Evolutionary conservation across 2,797 vertebrate genomes (phyloP), one percentile per base, ranked within the genome.

Genomic region (Acanthurus tractus): DNA sequence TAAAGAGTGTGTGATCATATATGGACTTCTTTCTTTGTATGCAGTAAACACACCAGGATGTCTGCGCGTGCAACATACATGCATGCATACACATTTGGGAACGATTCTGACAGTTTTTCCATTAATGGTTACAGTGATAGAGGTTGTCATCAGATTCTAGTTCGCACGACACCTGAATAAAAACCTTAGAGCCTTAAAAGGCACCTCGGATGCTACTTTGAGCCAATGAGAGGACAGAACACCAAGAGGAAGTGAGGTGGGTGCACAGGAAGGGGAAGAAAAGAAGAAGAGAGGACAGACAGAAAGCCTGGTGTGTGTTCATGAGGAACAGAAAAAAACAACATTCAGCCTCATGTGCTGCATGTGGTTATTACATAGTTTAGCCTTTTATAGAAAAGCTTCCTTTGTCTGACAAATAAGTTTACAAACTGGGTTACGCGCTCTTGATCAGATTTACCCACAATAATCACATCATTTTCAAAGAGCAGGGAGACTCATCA

Each of bases 111-210:
- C n/a, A 36, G 55, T 34, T 34, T 78, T 18, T 57, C 74, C 63
- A 73, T 85, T 70, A 42, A 70, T 40, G 66, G 66, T 64, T 9
- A 8, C 50, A 22, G 10, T 1, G 4, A 46, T 25, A 12, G 25
- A 70, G 20, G 44, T 63, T 53, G 68, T 77, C 70, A 38, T 59
- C 58, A 67, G 23, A 15, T 15, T 8, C 22, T 40, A 1, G 8
- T 82, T 63, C 49, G 55, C 14, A 52, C 12, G 2, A 52, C 63
- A 84, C 83, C 85, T 79, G 81, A 84, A n/a, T 61, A 45, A 74
- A 74, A 88, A 66, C 49, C 74, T 76, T 63, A 81, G 63, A 83
- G 46, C 83, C 89, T 87, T 92, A 93, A 92, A 94, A 88, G 90
- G 86, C 86, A 89, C 79, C 62, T 80, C 59, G 63, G 74, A n/a